These are phyloP conservation scores for Pomacea canaliculata DNA, from an alignment of 2,888 invertebrate species.

Conservation along the genomic window DNA sequence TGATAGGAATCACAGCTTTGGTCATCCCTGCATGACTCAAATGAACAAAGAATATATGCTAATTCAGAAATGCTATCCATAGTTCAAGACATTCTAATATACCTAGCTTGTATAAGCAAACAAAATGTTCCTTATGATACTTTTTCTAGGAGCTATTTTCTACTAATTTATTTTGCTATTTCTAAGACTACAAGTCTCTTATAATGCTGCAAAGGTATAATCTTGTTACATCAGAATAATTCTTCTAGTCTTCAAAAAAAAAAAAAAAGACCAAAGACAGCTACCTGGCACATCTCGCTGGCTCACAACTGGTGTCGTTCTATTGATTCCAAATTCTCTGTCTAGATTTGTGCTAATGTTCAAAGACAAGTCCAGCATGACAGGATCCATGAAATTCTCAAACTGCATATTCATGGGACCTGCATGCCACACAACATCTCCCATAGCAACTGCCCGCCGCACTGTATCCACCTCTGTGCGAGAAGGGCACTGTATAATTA, in stretches of 20 bases:
- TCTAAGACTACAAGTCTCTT: too few species aligned
- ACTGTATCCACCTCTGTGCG: conserved; percentile 40
- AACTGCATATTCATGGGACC: conserved; percentile 68
- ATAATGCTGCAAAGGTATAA: too few species aligned
- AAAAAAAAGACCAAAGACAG: too few species aligned
- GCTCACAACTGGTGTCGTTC: conserved; percentile 53
- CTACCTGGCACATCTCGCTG: conserved; percentile 66
- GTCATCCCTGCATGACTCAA: conserved; percentile 50
- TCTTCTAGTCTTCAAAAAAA: too few species aligned
- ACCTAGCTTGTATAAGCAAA: too few species aligned
- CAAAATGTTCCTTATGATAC: too few species aligned
- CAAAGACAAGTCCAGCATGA: conserved; percentile 52
- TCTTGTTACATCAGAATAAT: too few species aligned
- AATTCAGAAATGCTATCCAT: neutral
- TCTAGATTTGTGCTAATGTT: conserved; percentile 55
- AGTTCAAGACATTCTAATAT: too few species aligned
- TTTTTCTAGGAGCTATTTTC: too few species aligned
- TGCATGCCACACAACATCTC: conserved; percentile 64
- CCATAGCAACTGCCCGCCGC: conserved; percentile 44
- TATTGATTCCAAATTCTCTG: conserved; percentile 45
- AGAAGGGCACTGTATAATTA: conserved; percentile 56
- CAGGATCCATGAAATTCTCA: conserved; percentile 53
- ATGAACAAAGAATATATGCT: neutral
- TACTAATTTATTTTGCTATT: too few species aligned
- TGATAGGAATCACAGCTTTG: conserved; percentile 52